Percentiles rank a stretch among this genome's conserved stretches.
Evolutionary conservation across 2,113 vertebrate species (phyloP).

Genomic region (Ciconia stormi): DNA sequence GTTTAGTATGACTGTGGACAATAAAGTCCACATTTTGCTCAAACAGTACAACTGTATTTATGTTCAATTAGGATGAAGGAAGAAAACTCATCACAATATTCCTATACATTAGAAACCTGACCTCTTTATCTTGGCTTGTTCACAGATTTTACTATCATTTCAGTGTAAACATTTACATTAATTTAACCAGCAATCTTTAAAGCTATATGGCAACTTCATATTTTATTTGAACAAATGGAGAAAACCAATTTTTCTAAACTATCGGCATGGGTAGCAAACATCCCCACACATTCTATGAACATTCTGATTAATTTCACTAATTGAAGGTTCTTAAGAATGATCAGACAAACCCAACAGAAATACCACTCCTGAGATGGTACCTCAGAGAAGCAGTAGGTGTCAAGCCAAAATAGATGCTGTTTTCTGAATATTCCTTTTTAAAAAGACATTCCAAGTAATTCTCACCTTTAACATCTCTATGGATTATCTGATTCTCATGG

Average conservation of each 20-base stretch:
- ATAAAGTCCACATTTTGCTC: not conserved
- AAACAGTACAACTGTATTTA: not conserved
- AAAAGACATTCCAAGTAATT: not conserved
- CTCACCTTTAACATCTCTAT: conserved; percentile 91
- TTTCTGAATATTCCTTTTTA: not conserved
- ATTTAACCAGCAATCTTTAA: not conserved
- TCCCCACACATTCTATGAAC: not conserved
- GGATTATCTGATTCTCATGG: conserved; percentile 91
- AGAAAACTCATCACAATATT: not conserved
- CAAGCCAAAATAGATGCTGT: not conserved
- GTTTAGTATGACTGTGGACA: not conserved
- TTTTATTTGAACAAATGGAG: not conserved
- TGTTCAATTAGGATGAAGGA: not conserved
- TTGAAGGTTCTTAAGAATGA: not conserved
- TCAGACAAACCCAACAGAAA: not conserved
- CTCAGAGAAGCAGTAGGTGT: not conserved
- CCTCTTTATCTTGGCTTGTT: not conserved
- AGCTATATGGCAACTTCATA: not conserved
- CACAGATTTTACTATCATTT: not conserved
- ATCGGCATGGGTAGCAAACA: not conserved
- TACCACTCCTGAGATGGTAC: not conserved
- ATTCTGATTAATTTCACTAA: not conserved
- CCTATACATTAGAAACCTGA: not conserved
- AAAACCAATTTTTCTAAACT: not conserved
- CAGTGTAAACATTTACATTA: not conserved